These are phyloP conservation scores for Nemotelus nigrinus DNA, from an alignment of 2,888 invertebrate species.

Conservation along the genomic window DNA sequence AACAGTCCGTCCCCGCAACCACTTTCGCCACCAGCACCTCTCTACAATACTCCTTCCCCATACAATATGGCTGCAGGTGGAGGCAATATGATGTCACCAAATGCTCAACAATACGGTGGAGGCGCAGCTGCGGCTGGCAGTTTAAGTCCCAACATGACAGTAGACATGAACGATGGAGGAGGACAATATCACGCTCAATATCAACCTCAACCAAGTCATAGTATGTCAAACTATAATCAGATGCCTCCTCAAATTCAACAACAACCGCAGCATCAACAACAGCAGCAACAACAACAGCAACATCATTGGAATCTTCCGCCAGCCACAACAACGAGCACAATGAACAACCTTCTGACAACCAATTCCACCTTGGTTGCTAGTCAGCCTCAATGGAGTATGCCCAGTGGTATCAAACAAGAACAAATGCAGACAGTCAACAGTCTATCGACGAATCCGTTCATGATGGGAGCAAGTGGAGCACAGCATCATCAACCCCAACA, in stretches of 20 bases:
- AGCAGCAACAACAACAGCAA: constrained; percentile 51
- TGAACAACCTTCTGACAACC: constrained; percentile 52
- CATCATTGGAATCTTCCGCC: constrained; percentile 53
- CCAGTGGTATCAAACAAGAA: constrained; percentile 51
- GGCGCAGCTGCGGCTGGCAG: constrained; percentile 40
- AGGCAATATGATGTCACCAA: constrained; percentile 53
- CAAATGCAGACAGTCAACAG: constrained; percentile 25
- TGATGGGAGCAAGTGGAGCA: constrained; percentile 14
- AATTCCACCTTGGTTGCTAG: constrained; percentile 53
- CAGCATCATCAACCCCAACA: constrained; percentile 23
- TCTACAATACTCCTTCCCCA: constrained; percentile 61
- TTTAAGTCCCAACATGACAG: constrained; percentile 48
- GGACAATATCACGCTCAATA: constrained; percentile 51
- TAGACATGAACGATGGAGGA: constrained; percentile 44
- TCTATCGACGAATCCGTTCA: constrained; percentile 24
- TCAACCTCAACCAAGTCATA: constrained; percentile 47
- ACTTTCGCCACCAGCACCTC: constrained; percentile 59
- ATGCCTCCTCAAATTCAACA: constrained; percentile 45
- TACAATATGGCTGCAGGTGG: constrained; percentile 56
- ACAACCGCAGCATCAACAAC: constrained; percentile 47
- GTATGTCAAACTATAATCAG: constrained; percentile 52
- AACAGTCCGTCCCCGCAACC: constrained; percentile 64
- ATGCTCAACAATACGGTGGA: constrained; percentile 47
- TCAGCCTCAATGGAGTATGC: constrained; percentile 51
- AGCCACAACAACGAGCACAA: constrained; percentile 50